phyloP scores from a whole-genome alignment of 2,113 vertebrate genomes.

The Enhydra lutris region DNA sequence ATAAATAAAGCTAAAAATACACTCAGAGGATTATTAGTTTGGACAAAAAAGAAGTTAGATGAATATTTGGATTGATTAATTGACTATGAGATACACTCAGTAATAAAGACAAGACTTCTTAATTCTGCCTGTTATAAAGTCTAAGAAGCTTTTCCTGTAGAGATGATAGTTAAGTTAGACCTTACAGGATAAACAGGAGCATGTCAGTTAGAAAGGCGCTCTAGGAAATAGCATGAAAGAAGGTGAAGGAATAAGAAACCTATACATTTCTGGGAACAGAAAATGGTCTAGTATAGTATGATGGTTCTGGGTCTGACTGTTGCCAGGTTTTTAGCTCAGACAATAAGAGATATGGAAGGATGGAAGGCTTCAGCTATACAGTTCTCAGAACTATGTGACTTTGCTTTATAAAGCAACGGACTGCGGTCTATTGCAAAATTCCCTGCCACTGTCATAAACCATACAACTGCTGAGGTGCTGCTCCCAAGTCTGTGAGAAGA shows the following conservation, averaged over 20 bases:
- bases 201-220: not conserved
- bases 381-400: not conserved
- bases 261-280: not conserved
- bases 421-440: not conserved
- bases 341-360: not conserved
- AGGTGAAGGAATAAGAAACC: not conserved
- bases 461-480: not conserved
- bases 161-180: not conserved
- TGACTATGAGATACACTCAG: not conserved
- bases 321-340: not conserved
- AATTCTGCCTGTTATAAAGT: not conserved
- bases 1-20: not conserved
- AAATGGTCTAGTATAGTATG: not conserved
- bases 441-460: not conserved
- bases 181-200: not conserved
- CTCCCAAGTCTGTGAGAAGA: not conserved
- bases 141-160: not conserved
- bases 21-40: not conserved
- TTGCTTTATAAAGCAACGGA: not conserved
- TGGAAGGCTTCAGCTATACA: not conserved
- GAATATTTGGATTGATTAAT: not conserved
- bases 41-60: not conserved
- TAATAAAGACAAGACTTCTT: not conserved
- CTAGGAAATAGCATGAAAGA: not conserved
- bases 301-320: not conserved